phyloP scores from a whole-genome alignment of 2,888 invertebrate genomes.

The Rhogogaster chlorosoma region DNA sequence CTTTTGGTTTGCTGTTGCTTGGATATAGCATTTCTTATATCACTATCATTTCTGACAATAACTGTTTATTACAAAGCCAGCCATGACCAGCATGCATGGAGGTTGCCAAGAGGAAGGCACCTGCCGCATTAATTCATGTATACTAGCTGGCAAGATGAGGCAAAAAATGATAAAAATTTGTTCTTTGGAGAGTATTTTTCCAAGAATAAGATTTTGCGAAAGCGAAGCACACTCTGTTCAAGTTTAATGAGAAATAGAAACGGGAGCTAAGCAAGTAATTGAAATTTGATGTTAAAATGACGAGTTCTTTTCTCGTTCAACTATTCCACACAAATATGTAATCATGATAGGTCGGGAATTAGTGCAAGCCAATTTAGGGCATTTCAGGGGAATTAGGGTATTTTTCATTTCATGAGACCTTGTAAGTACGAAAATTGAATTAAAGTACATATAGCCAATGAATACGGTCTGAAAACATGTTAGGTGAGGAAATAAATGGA shows the following conservation, averaged over 20 bases:
- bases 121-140: too few species aligned
- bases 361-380: neutral
- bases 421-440: neutral
- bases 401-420: neutral
- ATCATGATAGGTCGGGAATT: neutral
- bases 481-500: neutral
- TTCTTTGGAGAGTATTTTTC: neutral
- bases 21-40: neutral
- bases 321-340: neutral
- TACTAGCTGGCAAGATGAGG: neutral
- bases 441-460: neutral
- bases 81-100: neutral
- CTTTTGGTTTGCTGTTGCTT: neutral
- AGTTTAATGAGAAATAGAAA: neutral
- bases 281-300: neutral
- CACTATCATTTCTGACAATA: neutral
- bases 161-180: neutral
- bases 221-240: neutral
- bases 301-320: neutral
- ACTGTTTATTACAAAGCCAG: neutral
- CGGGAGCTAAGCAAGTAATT: neutral
- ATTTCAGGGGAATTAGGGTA: neutral
- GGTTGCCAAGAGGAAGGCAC: neutral
- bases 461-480: constrained; percentile 42
- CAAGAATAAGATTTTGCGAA: neutral